phyloP scores from a whole-genome alignment of 2,888 invertebrate species.

The Andrena praecox region DNA sequence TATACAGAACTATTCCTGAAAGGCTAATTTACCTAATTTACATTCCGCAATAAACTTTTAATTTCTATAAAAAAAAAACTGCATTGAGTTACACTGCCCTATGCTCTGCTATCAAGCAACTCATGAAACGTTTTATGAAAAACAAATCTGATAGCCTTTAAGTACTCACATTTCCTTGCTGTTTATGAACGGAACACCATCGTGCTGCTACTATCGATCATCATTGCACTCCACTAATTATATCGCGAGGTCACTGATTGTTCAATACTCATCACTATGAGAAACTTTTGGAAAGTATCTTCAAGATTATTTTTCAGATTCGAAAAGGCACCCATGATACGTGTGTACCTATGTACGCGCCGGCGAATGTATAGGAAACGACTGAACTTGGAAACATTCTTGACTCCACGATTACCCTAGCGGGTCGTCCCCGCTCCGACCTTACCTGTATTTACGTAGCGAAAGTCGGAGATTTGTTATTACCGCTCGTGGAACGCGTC shows the following conservation, averaged over 20 bases:
- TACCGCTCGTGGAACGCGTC: too few relatives aligned
- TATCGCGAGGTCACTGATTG: background rate
- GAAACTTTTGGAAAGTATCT: background rate
- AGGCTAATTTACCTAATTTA: background rate
- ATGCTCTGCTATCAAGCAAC: too few relatives aligned
- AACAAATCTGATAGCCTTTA: background rate
- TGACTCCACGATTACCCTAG: conserved; percentile 7
- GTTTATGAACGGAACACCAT: background rate
- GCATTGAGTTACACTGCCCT: too few relatives aligned
- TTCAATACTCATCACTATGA: background rate
- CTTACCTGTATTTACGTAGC: too few relatives aligned
- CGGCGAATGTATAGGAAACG: too few relatives aligned
- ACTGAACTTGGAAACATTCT: background rate
- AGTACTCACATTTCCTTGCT: background rate
- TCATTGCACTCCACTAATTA: background rate
- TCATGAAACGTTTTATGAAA: background rate
- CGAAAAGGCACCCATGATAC: too few relatives aligned
- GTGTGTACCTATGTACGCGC: too few relatives aligned
- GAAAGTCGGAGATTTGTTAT: too few relatives aligned
- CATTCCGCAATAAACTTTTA: background rate
- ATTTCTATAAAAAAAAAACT: background rate
- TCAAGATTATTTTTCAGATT: background rate
- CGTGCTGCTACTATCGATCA: background rate
- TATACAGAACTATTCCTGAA: too few relatives aligned
- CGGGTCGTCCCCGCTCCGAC: background rate